Evolutionary conservation across 2,797 vertebrate species (phyloP).

Genomic region (Peromyscus nudipes): DNA sequence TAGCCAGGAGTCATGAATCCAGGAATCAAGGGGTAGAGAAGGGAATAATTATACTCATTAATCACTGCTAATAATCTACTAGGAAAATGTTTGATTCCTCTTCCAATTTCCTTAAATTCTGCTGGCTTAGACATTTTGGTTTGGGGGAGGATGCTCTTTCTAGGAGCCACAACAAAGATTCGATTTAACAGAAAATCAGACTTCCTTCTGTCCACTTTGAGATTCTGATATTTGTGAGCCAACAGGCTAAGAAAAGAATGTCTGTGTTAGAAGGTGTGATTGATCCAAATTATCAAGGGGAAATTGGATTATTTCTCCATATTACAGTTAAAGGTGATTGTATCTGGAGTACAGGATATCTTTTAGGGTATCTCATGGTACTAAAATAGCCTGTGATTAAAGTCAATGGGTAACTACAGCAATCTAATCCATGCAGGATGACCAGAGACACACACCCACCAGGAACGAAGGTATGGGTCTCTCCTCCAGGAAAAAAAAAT

Average conservation of each 20-base stretch:
- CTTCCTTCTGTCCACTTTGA: fast-evolving
- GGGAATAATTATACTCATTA: neutral
- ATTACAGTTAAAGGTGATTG: neutral
- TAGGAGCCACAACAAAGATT: neutral
- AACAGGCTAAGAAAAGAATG: neutral
- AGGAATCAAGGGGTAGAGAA: neutral
- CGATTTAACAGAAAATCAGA: neutral
- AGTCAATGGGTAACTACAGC: neutral
- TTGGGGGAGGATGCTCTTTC: neutral
- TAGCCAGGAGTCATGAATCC: neutral
- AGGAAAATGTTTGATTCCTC: neutral
- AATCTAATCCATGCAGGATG: neutral
- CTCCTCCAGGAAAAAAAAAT: neutral
- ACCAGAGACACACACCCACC: neutral
- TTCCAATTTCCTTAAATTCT: neutral
- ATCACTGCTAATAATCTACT: no score
- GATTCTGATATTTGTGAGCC: neutral
- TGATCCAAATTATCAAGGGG: neutral
- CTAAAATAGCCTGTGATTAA: neutral
- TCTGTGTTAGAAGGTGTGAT: neutral
- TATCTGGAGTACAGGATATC: neutral
- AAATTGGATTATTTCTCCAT: neutral
- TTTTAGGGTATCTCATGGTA: neutral
- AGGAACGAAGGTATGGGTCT: neutral
- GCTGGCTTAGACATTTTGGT: neutral